Conservation (phyloP, 2,888 invertebrate species). For the Caenorhabditis sinica region DNA sequence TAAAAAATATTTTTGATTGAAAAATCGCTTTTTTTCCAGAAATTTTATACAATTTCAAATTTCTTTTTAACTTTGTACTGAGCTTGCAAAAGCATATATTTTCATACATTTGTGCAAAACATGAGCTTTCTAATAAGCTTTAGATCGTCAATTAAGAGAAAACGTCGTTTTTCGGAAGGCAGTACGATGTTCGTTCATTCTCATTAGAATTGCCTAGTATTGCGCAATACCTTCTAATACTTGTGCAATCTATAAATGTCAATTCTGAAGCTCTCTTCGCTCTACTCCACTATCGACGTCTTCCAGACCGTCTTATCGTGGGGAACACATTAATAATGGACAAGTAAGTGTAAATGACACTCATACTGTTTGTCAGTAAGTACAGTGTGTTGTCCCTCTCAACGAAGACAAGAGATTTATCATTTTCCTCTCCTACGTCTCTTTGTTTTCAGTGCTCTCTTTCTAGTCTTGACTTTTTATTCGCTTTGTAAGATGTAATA, state of each 20-base stretch:
- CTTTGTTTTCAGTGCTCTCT: background rate
- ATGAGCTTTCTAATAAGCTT: no score
- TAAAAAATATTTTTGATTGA: no score
- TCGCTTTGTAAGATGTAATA: slow-evolving; percentile 6
- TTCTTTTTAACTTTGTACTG: no score
- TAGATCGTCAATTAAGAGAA: no score
- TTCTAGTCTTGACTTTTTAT: background rate
- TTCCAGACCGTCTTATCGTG: background rate
- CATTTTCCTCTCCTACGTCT: slow-evolving; percentile 17
- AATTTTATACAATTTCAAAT: no score
- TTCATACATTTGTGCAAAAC: no score
- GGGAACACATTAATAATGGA: slow-evolving; percentile 41
- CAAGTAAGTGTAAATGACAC: slow-evolving; percentile 36
- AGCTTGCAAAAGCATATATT: no score
- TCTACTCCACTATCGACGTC: slow-evolving; percentile 7
- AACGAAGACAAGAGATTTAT: slow-evolving; percentile 1
- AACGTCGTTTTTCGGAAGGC: slow-evolving; percentile 18
- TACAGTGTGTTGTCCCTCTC: background rate
- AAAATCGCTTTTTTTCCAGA: no score
- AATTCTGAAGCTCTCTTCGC: background rate
- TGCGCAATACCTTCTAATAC: slow-evolving; percentile 53
- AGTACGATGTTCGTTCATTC: slow-evolving; percentile 16
- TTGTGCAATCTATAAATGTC: slow-evolving; percentile 40
- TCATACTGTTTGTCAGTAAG: slow-evolving; percentile 4
- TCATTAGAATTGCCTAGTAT: slow-evolving; percentile 52